Base-by-base conservation (phyloP, 2,888 invertebrate genomes). In the Eretmocerus hayati region DNA sequence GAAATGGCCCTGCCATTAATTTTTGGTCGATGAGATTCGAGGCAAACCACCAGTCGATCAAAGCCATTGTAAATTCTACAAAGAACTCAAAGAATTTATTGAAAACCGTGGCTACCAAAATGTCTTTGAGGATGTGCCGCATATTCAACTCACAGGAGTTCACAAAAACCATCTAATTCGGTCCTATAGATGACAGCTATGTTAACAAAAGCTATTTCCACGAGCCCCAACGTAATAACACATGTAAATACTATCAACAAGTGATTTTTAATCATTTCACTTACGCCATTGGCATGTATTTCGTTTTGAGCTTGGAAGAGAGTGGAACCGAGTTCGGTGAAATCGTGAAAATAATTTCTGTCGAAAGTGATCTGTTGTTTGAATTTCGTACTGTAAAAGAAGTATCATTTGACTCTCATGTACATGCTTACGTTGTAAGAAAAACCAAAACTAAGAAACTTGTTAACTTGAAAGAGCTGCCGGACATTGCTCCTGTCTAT, bases 21-120 rank as follows among this genome's bases (percentile, higher is more conserved):
- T 49, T 45, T 26, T 49, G 49, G 45, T 19, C 21, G 15, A 49
- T 49, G 49, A 18, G 31, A 2, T 49, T 33, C 31, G 45, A 49
- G 41, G 42, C 43, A 2, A 38, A 23, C 13, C 43, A 48, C 22
- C 16, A 36, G n/a, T 22, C 9, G 20, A 3, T 48, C 4, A 48
- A 43, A 20, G 3, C 1, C n/a, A 32, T 11, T 21, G 37, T n/a
- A 15, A 3, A 22, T 32, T 39, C 32, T 21, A 22, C 2, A n/a
- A 31, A 22, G 38, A 35, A 23, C 13, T 42, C 13, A 15, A 43
- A 43, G 20, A 31, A 30, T 11, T 39, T 38, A 13, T 39, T 23
- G n/a, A 38, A 21, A 16, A 39, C 38, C 13, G 36, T 43, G 5
- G 43, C 23, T 6, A 43, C 4, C 6, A 26, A 26, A 26, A 18